Percentiles rank a stretch among this genome's conserved stretches.
Evolutionary conservation across 2,888 invertebrate species (phyloP).

Genomic region (Andrena minutula): DNA sequence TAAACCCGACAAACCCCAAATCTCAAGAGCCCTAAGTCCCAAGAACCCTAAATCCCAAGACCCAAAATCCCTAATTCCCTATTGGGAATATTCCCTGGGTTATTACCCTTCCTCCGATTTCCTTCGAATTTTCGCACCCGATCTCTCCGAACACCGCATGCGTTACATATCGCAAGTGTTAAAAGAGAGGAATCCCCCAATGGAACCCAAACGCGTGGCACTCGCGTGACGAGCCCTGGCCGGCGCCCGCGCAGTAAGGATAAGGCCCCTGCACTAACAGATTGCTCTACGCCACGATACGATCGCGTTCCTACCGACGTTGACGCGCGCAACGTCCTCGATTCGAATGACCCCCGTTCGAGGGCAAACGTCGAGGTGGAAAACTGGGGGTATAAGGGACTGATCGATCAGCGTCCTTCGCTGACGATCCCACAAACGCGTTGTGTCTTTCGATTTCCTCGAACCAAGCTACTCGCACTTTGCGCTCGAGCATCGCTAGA

Average conservation of each 20-base stretch:
- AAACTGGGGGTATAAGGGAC: slow-evolving; percentile 11
- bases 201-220: neutral
- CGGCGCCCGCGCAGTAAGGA: slow-evolving; percentile 82
- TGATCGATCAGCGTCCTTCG: slow-evolving; percentile 3
- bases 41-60: too few relatives aligned
- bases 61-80: too few relatives aligned
- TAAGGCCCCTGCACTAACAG: slow-evolving; percentile 85
- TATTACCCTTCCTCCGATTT: too few relatives aligned
- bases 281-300: slow-evolving; percentile 83
- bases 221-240: slow-evolving; percentile 40
- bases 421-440: too few relatives aligned
- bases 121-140: too few relatives aligned
- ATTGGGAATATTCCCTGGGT: too few relatives aligned
- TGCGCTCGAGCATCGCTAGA: slow-evolving; percentile 27
- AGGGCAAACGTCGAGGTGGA: slow-evolving; percentile 53
- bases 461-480: slow-evolving; percentile 28
- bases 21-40: too few relatives aligned
- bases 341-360: slow-evolving; percentile 31
- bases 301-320: slow-evolving; percentile 68
- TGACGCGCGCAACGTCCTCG: slow-evolving; percentile 60
- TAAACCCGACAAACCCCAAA: too few relatives aligned
- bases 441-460: neutral
- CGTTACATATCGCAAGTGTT: too few relatives aligned
- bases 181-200: neutral
- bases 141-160: too few relatives aligned